Evolutionary conservation across 2,113 vertebrate species (phyloP).

Genomic region (Antigone vipio): DNA sequence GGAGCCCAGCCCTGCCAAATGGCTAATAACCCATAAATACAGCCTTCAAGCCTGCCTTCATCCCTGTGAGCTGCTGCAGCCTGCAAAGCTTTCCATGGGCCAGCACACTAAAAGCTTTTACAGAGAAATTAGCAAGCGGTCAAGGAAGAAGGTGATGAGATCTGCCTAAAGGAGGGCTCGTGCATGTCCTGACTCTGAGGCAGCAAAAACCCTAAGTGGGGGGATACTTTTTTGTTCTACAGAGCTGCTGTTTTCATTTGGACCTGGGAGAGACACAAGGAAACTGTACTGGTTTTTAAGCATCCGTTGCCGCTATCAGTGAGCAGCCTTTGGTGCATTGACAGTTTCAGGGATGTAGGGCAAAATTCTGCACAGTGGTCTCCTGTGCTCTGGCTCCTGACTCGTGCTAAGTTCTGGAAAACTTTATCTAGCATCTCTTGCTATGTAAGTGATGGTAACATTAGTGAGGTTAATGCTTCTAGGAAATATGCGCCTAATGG

Average conservation of each 20-base stretch:
- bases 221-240: neutral
- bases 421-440: neutral
- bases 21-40: fast-evolving
- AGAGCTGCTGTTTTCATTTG: neutral
- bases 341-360: neutral
- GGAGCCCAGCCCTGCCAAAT: neutral
- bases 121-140: neutral
- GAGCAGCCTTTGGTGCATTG: neutral
- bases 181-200: neutral
- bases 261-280: neutral
- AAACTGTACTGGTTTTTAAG: neutral
- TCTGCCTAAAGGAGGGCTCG: neutral
- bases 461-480: neutral
- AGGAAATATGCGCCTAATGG: neutral
- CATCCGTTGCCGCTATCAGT: neutral
- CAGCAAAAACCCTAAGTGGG: neutral
- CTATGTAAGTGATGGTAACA: neutral
- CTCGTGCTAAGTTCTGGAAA: neutral
- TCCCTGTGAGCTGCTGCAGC: neutral
- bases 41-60: neutral
- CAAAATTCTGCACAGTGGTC: neutral
- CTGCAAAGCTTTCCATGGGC: fast-evolving
- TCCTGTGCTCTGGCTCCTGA: neutral
- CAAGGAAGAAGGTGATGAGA: neutral
- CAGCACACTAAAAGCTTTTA: fast-evolving